Percentiles rank a stretch among this genome's conserved stretches.
phyloP scores from a whole-genome alignment of 2,888 invertebrate species.

The Hypercompe scribonia region DNA sequence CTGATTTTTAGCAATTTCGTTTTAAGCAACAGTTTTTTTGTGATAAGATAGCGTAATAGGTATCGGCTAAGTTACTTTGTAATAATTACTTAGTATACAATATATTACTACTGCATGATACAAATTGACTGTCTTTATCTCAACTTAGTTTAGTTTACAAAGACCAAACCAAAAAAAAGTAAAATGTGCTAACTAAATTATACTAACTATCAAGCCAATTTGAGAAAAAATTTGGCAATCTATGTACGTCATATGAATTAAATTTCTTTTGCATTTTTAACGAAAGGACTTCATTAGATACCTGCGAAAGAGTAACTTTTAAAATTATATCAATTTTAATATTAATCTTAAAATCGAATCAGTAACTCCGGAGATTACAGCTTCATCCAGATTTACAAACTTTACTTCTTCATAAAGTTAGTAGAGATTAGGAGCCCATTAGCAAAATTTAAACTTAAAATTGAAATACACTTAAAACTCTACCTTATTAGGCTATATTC shows the following conservation, averaged over 20 bases:
- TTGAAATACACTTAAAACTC: not conserved
- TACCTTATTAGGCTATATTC: not conserved
- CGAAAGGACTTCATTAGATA: not conserved
- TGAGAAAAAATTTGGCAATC: too few relatives aligned
- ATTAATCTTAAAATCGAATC: not conserved
- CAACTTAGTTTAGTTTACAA: too few relatives aligned
- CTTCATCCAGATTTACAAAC: not conserved
- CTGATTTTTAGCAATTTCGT: too few relatives aligned
- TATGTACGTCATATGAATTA: not conserved
- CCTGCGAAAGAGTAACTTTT: not conserved
- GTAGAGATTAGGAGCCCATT: constrained; percentile 9
- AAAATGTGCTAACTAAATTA: not conserved
- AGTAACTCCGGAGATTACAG: constrained; percentile 7
- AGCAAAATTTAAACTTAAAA: not conserved
- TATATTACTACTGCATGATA: too few relatives aligned
- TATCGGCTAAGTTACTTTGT: too few relatives aligned
- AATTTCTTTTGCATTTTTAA: not conserved
- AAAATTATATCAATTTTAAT: not conserved
- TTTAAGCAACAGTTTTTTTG: too few relatives aligned
- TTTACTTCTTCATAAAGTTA: constrained; percentile 6
- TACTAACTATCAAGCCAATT: not conserved
- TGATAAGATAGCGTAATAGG: not conserved
- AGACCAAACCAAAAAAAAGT: too few relatives aligned
- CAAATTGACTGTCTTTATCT: too few relatives aligned
- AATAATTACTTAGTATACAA: too few relatives aligned